Base-by-base conservation (phyloP, 2,888 invertebrate species). In the Strigamia transsilvanica region DNA sequence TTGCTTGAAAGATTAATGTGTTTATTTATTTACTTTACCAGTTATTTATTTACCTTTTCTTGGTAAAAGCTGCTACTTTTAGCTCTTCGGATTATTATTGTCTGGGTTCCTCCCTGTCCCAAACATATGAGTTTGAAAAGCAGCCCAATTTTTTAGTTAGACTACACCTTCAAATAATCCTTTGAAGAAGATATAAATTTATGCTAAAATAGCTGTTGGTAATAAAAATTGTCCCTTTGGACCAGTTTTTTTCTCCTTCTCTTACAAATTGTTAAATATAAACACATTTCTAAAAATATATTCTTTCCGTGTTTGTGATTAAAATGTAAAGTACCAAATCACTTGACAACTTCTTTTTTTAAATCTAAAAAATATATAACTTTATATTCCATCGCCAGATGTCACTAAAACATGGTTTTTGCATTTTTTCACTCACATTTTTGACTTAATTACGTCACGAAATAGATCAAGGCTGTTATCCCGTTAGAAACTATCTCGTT, bases 381-480 rank as follows among this genome's bases (percentile, higher is more conserved):
- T 56, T 18, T n/a, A 18, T 9, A 18, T 18, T 18, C 21, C n/a
- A 18, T 56, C 56, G n/a, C 1, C 18, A 56, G 56, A 56, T 56
- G 56, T n/a, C 56, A 56, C 18, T n/a, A n/a, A 46, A 18, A 21
- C 18, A 56, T 18, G 6, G 1, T 18, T 18, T 18, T 4, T 7
- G n/a, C 18, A 15, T n/a, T 18, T 56, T 56, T 56, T 56, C 18
- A 18, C 18, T 56, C 56, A 9, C 56, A 56, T 56, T 56, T 56
- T 18, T 18, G 6, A 18, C 18, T 9, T 15, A 18, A 18, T 56
- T 56, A 56, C 56, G 56, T 56, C 56, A 56, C 18, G 15, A 56
- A 56, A 56, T 56, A 18, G 56, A 56, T 56, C 56, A 56, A 56
- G 56, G 56, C 56, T 56, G 56, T 56, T 56, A 56, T 56, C 56